Base-by-base conservation (phyloP, 2,113 vertebrate species). In the Dascyllus trimaculatus region DNA sequence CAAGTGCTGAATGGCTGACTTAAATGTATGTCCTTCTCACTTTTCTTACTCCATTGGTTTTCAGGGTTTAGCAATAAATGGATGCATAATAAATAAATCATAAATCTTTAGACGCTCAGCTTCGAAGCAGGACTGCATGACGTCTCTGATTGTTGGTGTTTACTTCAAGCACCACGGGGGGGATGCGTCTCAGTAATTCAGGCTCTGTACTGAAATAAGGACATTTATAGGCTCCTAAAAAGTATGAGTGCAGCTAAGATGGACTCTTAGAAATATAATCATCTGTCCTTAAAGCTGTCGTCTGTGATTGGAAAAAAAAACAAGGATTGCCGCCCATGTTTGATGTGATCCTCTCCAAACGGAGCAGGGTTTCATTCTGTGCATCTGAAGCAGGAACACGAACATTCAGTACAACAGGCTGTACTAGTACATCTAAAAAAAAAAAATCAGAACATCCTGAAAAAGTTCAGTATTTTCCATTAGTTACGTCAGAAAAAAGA, bases 171-270 rank as follows among this genome's bases (percentile, higher is more conserved):
- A 35, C 26, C 56, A 29, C 38, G n/a, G 66, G 21, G 66, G 21
- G 11, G 67, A 66, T 35, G 45, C 14, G 29, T 52, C 38, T 81
- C 75, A 74, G 58, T 85, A 76, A 75, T 59, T 69, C 11, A 62
- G 59, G 51, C 67, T 53, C 51, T 19, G 2, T 54, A 45, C 7
- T 35, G 32, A 35, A 53, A 52, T n/a, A 66, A 52, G 64, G 45
- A 75, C 58, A 62, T 78, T 72, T 72, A 68, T 19, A 71, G 54
- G 29, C 19, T 85, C 56, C 40, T 66, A 62, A 75, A 78, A 59
- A 59, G n/a, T 69, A 60, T 19, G 54, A 58, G 4, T 60, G 54
- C 25, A 56, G n/a, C 22, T 52, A 65, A 63, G 53, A 76, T 24
- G 70, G 49, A 74, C 38, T 62, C 49, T 66, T 24, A 60, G n/a